Percentiles rank a stretch among this genome's conserved stretches.
Evolutionary conservation across 1,140 invertebrate genomes (phyloP).

Genomic region (Musca vetustissima): DNA sequence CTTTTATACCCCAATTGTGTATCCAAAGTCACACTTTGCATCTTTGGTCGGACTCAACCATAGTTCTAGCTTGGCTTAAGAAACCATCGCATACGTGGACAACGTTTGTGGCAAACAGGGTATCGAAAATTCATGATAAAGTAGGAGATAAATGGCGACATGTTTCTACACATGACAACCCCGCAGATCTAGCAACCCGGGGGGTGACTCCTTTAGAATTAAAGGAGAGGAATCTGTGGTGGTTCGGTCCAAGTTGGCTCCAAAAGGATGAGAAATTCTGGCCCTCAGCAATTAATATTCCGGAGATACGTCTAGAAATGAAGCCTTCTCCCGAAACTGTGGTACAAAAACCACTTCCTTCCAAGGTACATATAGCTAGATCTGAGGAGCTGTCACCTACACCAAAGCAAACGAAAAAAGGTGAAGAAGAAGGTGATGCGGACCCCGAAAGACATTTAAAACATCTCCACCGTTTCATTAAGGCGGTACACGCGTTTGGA

Average conservation of each 20-base stretch:
- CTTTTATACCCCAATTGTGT: not conserved
- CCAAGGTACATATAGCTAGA: no score
- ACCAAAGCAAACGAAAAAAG: no score
- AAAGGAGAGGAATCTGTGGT: slow-evolving; percentile 40
- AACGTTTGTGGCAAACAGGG: slow-evolving; percentile 54
- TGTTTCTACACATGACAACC: slow-evolving; percentile 52
- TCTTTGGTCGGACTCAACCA: slow-evolving; percentile 54
- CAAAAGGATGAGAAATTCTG: not conserved
- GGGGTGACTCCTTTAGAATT: slow-evolving; percentile 34
- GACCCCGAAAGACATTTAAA: no score
- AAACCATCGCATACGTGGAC: slow-evolving; percentile 41
- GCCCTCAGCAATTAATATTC: not conserved
- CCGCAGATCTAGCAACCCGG: slow-evolving; percentile 55
- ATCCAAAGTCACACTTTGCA: not conserved
- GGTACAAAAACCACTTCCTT: no score
- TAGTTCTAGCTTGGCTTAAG: slow-evolving; percentile 52
- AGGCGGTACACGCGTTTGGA: no score
- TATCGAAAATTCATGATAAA: slow-evolving; percentile 45
- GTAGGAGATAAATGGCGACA: slow-evolving; percentile 51
- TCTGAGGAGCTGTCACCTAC: no score
- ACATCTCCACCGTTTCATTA: no score
- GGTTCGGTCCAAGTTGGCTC: slow-evolving; percentile 36
- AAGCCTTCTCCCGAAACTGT: no score
- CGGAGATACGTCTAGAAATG: no score
- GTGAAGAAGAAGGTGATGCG: no score